A percentile compares a stretch with the other conserved stretches of the same genome.
phyloP scores from a whole-genome alignment of 2,797 vertebrate species.

The Catamblyrhynchus diadema region DNA sequence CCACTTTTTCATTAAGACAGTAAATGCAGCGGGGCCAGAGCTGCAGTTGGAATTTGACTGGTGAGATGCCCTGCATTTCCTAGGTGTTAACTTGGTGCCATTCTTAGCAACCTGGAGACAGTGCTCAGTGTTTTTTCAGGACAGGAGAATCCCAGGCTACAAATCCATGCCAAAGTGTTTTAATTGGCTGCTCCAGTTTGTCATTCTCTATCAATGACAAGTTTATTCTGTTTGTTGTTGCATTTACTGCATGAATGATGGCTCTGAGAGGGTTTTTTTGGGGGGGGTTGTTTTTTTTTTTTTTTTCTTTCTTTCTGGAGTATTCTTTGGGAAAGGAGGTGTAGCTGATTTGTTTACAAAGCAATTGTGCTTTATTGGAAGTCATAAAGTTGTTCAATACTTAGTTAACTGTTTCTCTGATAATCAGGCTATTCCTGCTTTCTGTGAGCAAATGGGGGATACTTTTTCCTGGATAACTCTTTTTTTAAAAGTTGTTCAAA shows the following conservation, averaged over 20 bases:
- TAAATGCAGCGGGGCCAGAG: background rate
- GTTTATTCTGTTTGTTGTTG: background rate
- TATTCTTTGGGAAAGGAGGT: background rate
- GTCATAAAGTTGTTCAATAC: background rate
- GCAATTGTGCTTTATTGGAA: conserved; percentile 17
- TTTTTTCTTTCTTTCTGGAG: background rate
- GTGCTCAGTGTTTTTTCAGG: background rate
- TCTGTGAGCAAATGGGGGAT: background rate
- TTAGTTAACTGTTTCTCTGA: background rate
- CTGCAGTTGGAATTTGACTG: background rate
- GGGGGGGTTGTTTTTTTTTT: background rate
- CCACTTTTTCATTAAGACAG: background rate
- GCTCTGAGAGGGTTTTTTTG: background rate
- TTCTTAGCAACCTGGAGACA: background rate
- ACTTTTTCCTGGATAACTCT: background rate
- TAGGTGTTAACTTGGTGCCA: background rate
- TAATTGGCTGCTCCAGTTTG: background rate
- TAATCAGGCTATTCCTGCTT: background rate
- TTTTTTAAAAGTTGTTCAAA: background rate
- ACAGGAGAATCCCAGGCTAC: background rate
- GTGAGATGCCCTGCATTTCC: background rate
- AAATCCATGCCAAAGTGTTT: background rate
- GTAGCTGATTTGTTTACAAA: conserved; percentile 6
- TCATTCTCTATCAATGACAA: background rate
- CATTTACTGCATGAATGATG: background rate